Evolutionary conservation across 2,797 vertebrate species (phyloP).

Genomic region (Buceros bicornis): DNA sequence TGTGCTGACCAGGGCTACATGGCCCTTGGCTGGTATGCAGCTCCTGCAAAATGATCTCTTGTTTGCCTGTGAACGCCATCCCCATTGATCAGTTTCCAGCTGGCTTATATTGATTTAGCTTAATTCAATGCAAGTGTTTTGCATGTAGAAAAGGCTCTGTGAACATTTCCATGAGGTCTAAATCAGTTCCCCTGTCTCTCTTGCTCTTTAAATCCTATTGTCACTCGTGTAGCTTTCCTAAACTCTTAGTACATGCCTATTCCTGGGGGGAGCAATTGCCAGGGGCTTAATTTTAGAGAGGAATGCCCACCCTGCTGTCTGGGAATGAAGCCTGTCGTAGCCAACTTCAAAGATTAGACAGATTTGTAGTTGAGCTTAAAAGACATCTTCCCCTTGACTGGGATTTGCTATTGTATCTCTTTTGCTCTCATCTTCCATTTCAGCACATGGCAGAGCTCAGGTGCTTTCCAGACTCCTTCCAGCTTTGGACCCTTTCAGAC

Average conservation of each 20-base stretch:
- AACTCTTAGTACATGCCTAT: slow-evolving; percentile 11
- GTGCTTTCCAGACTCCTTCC: slow-evolving; percentile 23
- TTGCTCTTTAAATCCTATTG: slow-evolving; percentile 57
- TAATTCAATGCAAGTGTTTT: slow-evolving; percentile 62
- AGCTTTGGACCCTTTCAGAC: slow-evolving; percentile 2
- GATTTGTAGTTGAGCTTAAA: slow-evolving; percentile 46
- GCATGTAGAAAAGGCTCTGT: background rate
- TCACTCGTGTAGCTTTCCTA: slow-evolving; percentile 57
- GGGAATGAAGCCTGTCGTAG: slow-evolving; percentile 31
- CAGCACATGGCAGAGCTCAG: background rate
- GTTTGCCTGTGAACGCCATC: background rate
- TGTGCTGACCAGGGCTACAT: background rate
- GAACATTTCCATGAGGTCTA: slow-evolving; percentile 52
- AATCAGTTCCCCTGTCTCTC: slow-evolving; percentile 42
- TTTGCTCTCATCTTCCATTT: slow-evolving; percentile 12
- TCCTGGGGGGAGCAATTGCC: slow-evolving; percentile 17
- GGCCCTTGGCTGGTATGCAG: background rate
- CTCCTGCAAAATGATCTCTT: background rate
- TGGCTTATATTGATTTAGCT: slow-evolving; percentile 53
- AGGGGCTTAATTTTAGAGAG: slow-evolving; percentile 58
- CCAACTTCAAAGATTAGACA: slow-evolving; percentile 48
- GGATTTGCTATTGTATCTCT: slow-evolving; percentile 50
- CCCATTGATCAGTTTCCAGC: slow-evolving; percentile 34
- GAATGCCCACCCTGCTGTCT: slow-evolving; percentile 59
- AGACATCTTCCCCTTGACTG: slow-evolving; percentile 39